A percentile compares a stretch with the other conserved stretches of the same genome.
Evolutionary conservation across 2,888 invertebrate species (phyloP).

Genomic region (Spisula solida): DNA sequence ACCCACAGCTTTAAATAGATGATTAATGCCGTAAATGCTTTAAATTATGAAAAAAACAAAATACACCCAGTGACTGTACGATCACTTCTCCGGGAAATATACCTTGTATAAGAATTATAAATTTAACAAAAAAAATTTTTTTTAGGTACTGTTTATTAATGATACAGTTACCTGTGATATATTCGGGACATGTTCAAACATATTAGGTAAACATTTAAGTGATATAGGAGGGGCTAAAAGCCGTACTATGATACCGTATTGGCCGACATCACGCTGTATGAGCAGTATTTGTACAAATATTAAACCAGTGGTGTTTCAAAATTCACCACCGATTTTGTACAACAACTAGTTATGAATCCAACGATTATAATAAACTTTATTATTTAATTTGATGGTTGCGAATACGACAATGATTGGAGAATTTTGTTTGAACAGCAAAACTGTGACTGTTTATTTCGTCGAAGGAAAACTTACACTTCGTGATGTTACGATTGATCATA

Average conservation of each 20-base stretch:
- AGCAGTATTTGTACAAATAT: neutral
- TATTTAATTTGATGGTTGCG: neutral
- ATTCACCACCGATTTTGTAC: neutral
- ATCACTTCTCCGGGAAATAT: too few relatives aligned
- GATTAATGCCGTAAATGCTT: too few relatives aligned
- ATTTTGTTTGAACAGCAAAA: conserved; percentile 38
- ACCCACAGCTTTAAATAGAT: too few relatives aligned
- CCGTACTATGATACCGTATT: conserved; percentile 5
- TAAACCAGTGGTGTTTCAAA: neutral
- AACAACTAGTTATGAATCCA: neutral
- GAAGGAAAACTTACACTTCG: conserved; percentile 29
- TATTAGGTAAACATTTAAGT: neutral
- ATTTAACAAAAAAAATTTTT: too few relatives aligned
- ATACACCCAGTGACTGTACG: too few relatives aligned
- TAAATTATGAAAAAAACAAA: too few relatives aligned
- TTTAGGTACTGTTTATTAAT: too few relatives aligned
- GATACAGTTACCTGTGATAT: too few relatives aligned
- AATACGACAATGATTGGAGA: conserved; percentile 46
- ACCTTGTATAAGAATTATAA: too few relatives aligned
- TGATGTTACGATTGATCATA: conserved; percentile 4
- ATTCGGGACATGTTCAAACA: neutral
- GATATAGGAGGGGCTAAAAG: neutral
- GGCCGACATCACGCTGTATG: neutral
- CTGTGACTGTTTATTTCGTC: conserved; percentile 35
- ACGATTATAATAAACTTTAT: too few relatives aligned